A percentile compares a stretch with the other conserved stretches of the same genome.
These are phyloP conservation scores for Anhinga rufa DNA, from an alignment of 2,113 vertebrate species.

Conservation along the genomic window DNA sequence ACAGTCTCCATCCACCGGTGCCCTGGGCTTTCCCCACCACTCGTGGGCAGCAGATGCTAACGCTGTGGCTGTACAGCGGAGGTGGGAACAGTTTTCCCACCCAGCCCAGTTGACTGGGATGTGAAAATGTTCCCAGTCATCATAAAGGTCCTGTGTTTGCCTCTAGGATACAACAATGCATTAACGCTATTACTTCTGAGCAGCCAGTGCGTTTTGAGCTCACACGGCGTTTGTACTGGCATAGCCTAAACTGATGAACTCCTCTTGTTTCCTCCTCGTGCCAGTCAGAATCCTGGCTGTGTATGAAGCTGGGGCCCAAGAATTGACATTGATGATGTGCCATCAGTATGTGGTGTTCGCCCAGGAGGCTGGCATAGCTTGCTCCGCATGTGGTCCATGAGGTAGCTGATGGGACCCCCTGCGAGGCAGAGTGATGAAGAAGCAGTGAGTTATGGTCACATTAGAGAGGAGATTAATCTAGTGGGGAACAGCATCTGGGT, in stretches of 20 bases:
- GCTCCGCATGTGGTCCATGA: not conserved
- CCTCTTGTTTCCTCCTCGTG: not conserved
- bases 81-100: not conserved
- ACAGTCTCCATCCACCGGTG: not conserved
- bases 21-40: not conserved
- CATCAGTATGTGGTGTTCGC: not conserved
- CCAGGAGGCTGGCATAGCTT: not conserved
- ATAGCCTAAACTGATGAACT: not conserved
- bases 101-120: not conserved
- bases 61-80: not conserved
- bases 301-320: not conserved
- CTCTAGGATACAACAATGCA: not conserved
- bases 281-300: not conserved
- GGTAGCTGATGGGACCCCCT: not conserved
- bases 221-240: not conserved
- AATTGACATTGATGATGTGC: not conserved
- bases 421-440: not conserved
- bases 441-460: not conserved
- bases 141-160: not conserved
- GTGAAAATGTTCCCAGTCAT: not conserved
- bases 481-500: not conserved
- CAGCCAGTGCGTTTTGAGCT: not conserved
- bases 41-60: not conserved
- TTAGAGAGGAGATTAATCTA: not conserved
- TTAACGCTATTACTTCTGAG: not conserved